A percentile compares a stretch with the other conserved stretches of the same genome.
Evolutionary conservation across 2,888 invertebrate genomes (phyloP).

Genomic region (Dolichopus griseipennis): DNA sequence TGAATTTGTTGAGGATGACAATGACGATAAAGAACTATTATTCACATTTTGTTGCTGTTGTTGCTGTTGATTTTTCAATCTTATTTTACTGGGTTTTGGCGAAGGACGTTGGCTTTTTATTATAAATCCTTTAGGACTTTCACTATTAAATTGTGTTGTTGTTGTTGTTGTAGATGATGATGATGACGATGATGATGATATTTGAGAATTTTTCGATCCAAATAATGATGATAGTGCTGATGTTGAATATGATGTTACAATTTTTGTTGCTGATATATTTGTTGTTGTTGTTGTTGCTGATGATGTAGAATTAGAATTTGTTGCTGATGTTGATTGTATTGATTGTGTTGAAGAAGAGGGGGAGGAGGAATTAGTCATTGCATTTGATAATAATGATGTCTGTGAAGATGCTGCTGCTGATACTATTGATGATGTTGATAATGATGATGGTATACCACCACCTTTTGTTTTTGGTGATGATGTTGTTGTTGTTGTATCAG

Average conservation of each 20-base stretch:
- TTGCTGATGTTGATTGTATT: not conserved
- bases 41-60: conserved; percentile 15
- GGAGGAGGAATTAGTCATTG: not conserved
- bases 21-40: not conserved
- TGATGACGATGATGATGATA: conserved; percentile 8
- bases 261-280: conserved; percentile 10
- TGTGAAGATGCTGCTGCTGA: not conserved
- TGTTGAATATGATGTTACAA: conserved; percentile 13
- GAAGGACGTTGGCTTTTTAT: not conserved
- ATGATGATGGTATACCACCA: not conserved
- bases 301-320: not conserved
- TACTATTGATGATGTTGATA: not conserved
- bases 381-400: not conserved
- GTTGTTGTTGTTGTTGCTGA: not conserved
- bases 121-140: not conserved
- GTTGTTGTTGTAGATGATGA: not conserved
- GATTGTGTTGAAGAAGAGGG: not conserved
- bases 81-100: conserved; percentile 15
- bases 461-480: conserved; percentile 8
- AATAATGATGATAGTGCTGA: conserved; percentile 11
- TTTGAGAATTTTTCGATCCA: not conserved
- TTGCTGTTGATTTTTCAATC: not conserved
- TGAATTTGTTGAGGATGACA: too few relatives aligned
- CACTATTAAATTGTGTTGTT: not conserved
- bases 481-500: not conserved